Evolutionary conservation across 2,113 vertebrate genomes (phyloP).

Genomic region (Penelope pileata): DNA sequence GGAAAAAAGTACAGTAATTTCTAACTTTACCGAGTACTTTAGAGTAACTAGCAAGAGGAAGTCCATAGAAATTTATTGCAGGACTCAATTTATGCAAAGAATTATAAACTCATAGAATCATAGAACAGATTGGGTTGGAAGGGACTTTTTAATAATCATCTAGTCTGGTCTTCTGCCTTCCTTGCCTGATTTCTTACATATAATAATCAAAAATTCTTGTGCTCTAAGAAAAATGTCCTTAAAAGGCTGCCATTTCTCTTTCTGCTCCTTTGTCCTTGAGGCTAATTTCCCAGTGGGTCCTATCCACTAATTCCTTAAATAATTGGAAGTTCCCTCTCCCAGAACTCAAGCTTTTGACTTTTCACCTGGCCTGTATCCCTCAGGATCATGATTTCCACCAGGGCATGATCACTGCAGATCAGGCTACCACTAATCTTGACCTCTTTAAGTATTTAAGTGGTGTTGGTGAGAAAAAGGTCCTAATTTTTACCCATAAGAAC

Average conservation of each 20-base stretch:
- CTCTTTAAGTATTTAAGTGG: not conserved
- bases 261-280: not conserved
- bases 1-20: slow-evolving; percentile 17
- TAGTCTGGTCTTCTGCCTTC: not conserved
- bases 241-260: not conserved
- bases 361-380: not conserved
- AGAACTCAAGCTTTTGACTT: not conserved
- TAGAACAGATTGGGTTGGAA: not conserved
- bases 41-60: not conserved
- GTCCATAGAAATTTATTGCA: not conserved
- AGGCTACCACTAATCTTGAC: not conserved
- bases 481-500: not conserved
- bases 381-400: not conserved
- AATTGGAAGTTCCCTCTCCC: not conserved
- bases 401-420: not conserved
- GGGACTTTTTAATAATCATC: not conserved
- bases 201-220: not conserved
- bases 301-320: not conserved
- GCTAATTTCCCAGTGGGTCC: not conserved
- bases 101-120: not conserved
- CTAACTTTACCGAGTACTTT: not conserved
- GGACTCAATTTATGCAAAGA: not conserved
- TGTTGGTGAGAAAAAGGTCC: not conserved
- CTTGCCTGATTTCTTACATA: not conserved
- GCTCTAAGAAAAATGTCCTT: not conserved